Base-by-base conservation (phyloP, 2,888 invertebrate species). In the Athrips mouffetella region DNA sequence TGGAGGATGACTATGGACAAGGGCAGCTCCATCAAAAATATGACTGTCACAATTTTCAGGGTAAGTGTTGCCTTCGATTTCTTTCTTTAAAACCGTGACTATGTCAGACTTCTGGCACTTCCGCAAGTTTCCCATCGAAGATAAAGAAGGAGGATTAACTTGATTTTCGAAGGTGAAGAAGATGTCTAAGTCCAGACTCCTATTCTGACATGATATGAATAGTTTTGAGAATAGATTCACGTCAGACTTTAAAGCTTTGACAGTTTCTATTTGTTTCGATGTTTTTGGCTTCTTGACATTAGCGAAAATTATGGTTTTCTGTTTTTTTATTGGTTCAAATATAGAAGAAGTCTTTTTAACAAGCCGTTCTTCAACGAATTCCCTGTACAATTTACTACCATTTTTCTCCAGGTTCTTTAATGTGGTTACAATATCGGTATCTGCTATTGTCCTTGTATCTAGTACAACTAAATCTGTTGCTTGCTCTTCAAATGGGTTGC, bases 1-100 rank as follows among this genome's bases (percentile, higher is more conserved):
- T 49, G 46, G 46, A 49, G 49, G 45, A 46, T 49, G 44, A 46
- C 41, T 45, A 15, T 49, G 49, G 27, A 49, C 45, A 20, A 49
- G 31, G 31, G 49, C 49, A 49, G 49, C 49, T 39, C 40, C 46
- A 37, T 49, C 49, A 40, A 45, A 49, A 29, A 49, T 49, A 49
- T 49, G 11, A 23, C 46, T 39, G 30, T 37, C 40, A 30, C 45
- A 49, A 40, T 11, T 23, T 45, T 40, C 49, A 16, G 49, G 49
- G 23, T 33, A 27, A 44, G 48, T 37, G 15, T 45, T 27, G 49
- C 13, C 20, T 30, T 49, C 40, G 20, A 31, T 35, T 46, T 29
- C 40, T 23, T 50, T 50, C 31, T 47, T 50, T 47, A 50, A 50
- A 47, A 50, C 42, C 50, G 11, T 50, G 29, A 47, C 47, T 13